These are phyloP conservation scores for Rutpela maculata DNA, from an alignment of 2,888 invertebrate species.

Conservation along the genomic window DNA sequence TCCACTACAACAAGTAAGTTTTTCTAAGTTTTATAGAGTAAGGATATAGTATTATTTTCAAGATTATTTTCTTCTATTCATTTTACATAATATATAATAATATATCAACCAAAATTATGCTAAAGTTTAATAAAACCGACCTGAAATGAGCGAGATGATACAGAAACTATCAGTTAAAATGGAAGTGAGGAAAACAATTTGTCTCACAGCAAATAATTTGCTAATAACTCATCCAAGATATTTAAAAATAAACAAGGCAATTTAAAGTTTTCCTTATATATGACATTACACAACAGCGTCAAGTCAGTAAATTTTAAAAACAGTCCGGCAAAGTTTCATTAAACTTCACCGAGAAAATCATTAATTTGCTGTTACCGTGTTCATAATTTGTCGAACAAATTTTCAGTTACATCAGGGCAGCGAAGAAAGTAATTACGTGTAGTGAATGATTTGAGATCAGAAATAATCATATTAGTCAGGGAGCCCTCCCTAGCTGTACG, in stretches of 20 bases:
- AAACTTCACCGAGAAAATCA: background rate
- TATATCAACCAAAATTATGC: too few species aligned
- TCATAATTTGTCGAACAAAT: background rate
- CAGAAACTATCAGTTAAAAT: background rate
- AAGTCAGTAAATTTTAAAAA: background rate
- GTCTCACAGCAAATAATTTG: background rate
- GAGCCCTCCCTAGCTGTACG: too few species aligned
- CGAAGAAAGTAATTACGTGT: background rate
- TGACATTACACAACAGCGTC: background rate
- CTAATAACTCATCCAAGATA: background rate
- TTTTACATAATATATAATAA: too few species aligned
- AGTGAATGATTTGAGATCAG: background rate
- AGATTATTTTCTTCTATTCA: too few species aligned
- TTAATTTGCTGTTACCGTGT: background rate
- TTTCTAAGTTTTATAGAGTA: too few species aligned
- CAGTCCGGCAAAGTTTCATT: background rate
- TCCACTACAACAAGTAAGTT: too few species aligned
- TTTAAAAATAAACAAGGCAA: background rate
- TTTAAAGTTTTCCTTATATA: background rate
- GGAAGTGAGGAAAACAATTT: background rate
- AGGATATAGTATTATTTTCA: too few species aligned
- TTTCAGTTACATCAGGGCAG: background rate
- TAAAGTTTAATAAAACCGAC: too few species aligned
- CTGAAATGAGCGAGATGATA: too few species aligned
- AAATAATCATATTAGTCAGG: background rate